Conservation (phyloP, 2,888 invertebrate species). For the Nesidiocoris tenuis region DNA sequence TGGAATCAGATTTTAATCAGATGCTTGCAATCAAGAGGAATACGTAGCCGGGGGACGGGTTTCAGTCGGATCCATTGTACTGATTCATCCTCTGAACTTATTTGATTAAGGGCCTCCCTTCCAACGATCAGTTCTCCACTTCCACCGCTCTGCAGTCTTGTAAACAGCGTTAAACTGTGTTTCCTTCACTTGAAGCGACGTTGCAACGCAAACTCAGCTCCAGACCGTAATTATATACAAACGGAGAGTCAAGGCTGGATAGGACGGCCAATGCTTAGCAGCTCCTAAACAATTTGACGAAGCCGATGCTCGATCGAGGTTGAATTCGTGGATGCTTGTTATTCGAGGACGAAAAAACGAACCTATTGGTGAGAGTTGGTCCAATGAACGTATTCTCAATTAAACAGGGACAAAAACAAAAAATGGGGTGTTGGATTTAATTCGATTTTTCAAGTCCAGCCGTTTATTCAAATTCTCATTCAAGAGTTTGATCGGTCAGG, state of each 20-base stretch:
- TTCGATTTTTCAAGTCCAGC: too few relatives aligned
- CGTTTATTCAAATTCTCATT: too few relatives aligned
- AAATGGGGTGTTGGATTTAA: too few relatives aligned
- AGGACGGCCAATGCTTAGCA: not conserved
- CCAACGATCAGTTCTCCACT: not conserved
- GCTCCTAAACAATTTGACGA: not conserved
- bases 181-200: not conserved
- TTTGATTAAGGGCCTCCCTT: constrained; percentile 1
- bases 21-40: not conserved
- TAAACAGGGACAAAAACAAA: too few relatives aligned
- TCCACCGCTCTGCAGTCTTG: not conserved
- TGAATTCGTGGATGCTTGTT: not conserved
- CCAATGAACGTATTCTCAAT: too few relatives aligned
- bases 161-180: not conserved
- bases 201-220: constrained; percentile 8
- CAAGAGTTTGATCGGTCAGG: too few relatives aligned
- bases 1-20: not conserved
- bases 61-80: not conserved
- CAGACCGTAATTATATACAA: constrained; percentile 7
- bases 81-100: constrained; percentile 7
- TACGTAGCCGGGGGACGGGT: not conserved
- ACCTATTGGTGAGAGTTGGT: not conserved
- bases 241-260: not conserved
- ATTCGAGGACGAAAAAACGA: not conserved
- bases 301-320: not conserved